Base-by-base conservation (phyloP, 2,888 invertebrate species). In the Thymelicus acteon region DNA sequence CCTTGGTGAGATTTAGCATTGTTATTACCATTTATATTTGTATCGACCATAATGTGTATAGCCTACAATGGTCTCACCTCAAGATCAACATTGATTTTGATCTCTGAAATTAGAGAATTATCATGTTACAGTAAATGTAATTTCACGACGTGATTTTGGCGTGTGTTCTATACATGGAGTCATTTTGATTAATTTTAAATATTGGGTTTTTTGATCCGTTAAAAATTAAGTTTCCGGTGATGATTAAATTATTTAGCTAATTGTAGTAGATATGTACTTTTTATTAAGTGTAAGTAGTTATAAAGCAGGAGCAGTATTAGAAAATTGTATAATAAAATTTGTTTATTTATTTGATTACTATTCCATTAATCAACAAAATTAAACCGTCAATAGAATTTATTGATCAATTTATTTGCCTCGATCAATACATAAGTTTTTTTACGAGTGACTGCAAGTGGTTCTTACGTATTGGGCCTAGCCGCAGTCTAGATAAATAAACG, bases 161-260 rank as follows among this genome's bases (percentile, higher is more conserved):
- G 58, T 48, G 69, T 65, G 13, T 19, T 52, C 48, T 47, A 62
- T 69, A 64, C 60, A 48, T 60, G 52, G 39, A 64, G 52, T 31
- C 64, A 44, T 60, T 69, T 19, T 54, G 15, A 52, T 62, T 48
- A 62, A 39, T 57, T 78, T 77, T 72, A 79, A 78, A 31, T 78
- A 79, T 80, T 80, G 79, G 82, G 82, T 84, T 84, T 81, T 80
- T 79, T 79, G 78, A 77, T 76, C 79, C 72, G 74, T 79, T 74
- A 78, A 79, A 70, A 44, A 75, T 74, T 75, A 77, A 76, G 60
- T 71, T 73, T 73, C 60, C 39, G 67, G 71, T 78, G 76, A 76
- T 75, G 77, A 77, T 81, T 77, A 73, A 78, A 83, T 84, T 80
- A 77, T 78, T 83, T 86, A 84, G 80, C 82, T 80, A 79, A 82